phyloP scores from a whole-genome alignment of 2,113 vertebrate species.

The Pelobates fuscus region DNA sequence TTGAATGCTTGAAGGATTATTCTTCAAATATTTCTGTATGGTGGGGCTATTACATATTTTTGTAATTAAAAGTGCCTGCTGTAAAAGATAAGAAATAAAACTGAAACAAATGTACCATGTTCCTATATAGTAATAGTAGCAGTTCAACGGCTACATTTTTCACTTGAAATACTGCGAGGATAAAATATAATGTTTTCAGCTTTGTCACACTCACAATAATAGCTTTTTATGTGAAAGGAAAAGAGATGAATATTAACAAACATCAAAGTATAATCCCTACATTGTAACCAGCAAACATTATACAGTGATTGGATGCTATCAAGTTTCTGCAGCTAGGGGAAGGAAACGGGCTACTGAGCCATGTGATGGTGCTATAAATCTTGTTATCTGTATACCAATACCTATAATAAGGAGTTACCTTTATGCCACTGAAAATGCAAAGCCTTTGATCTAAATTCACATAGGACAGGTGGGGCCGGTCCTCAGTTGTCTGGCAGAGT shows the following conservation, averaged over 20 bases:
- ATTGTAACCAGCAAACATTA: background rate
- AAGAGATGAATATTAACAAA: background rate
- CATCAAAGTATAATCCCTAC: background rate
- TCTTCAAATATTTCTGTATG: background rate
- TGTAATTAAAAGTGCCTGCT: slow-evolving; percentile 19
- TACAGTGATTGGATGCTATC: too few relatives aligned
- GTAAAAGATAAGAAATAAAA: slow-evolving; percentile 28
- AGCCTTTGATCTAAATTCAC: too few relatives aligned
- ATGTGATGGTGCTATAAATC: too few relatives aligned
- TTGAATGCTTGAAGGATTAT: slow-evolving; percentile 34
- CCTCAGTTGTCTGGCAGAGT: too few relatives aligned
- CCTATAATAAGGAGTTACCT: too few relatives aligned
- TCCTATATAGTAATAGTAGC: slow-evolving; percentile 2
- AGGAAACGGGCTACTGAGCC: too few relatives aligned
- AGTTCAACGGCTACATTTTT: background rate
- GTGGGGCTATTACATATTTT: slow-evolving; percentile 8
- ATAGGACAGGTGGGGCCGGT: too few relatives aligned
- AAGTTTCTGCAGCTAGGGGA: too few relatives aligned
- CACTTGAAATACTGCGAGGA: background rate
- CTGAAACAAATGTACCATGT: background rate
- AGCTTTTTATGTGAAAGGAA: background rate
- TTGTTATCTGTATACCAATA: too few relatives aligned
- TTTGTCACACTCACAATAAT: background rate
- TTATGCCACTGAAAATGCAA: too few relatives aligned
- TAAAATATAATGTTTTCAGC: background rate